Evolutionary conservation across 2,113 vertebrate genomes (phyloP), one percentile per base, ranked within the genome.

Genomic region (Aptenodytes patagonicus): DNA sequence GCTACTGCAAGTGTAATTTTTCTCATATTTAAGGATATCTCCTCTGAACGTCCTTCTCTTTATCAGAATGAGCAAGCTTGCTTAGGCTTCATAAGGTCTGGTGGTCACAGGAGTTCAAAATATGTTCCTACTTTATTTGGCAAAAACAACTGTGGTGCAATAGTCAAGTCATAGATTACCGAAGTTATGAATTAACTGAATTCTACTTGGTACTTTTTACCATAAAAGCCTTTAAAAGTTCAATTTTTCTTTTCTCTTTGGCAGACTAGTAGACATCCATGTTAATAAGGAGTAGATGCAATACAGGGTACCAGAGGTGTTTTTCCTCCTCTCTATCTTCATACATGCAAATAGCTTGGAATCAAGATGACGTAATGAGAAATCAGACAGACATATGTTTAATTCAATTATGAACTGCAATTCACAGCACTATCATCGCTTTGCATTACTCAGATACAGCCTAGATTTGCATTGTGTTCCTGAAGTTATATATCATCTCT

Each of bases 391-490:
- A 71, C 12, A 32, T 36, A 24, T 51, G 40, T 91, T 95, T 88
- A 96, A 96, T 86, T 97, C 68, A 93, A 61, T 85, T 83, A 52
- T 40, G 36, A 90, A 73, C 40, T 32, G 58, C 66, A 94, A 95
- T 87, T 44, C 61, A 93, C 97, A 97, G 97, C 95, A 97, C 94
- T 89, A 18, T 81, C 71, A 87, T 87, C 66, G 49, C 54, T 94
- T 46, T 70, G 90, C 65, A 22, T 96, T 90, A 62, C 94, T 96
- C 93, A 97, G 97, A 90, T 96, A 91, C 98, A 96, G 93, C 98
- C 98, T 98, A 97, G 97, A 96, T 96, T 97, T 97, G 96, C 97
- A 97, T 97, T 98, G 97, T 96, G 97, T 94, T 97, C 96, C 97
- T 98, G 96, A 95, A 97, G 66, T 92, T 66, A 52, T 60, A n/a